Evolutionary conservation across 2,888 invertebrate species (phyloP).

Genomic region (Pyrochroa serraticornis): DNA sequence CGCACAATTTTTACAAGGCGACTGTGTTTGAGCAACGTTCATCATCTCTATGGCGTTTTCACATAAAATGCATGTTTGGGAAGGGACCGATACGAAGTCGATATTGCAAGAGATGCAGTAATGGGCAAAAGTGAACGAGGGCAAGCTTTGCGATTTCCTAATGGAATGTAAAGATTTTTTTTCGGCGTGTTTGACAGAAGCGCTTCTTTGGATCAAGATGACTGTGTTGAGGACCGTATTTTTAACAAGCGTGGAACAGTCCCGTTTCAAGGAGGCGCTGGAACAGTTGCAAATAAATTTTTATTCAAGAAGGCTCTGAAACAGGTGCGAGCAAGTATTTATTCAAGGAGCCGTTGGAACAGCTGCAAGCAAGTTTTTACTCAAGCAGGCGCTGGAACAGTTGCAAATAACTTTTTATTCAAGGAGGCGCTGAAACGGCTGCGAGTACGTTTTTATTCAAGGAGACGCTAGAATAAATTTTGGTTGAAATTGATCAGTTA

Average conservation of each 20-base stretch:
- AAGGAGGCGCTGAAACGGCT: conserved; percentile 21
- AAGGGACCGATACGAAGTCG: conserved; percentile 28
- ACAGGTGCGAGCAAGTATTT: conserved; percentile 16
- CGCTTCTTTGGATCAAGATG: conserved; percentile 35
- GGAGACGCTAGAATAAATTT: no score
- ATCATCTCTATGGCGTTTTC: conserved; percentile 48
- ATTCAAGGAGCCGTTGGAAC: conserved; percentile 25
- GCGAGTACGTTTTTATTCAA: conserved; percentile 13
- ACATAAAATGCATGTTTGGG: conserved; percentile 49
- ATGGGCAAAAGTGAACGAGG: conserved; percentile 29
- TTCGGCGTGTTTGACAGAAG: conserved; percentile 19
- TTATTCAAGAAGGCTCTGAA: no score
- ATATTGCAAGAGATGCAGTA: conserved; percentile 39
- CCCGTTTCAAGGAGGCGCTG: conserved; percentile 29
- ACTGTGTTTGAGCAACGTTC: conserved; percentile 48
- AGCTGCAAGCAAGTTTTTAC: conserved; percentile 11
- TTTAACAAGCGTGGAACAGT: conserved; percentile 47
- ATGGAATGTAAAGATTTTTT: background rate
- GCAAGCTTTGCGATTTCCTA: conserved; percentile 35
- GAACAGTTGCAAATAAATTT: conserved; percentile 9
- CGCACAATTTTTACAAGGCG: conserved; percentile 55
- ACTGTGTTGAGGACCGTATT: conserved; percentile 43
- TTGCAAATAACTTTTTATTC: conserved; percentile 21
- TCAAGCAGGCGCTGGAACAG: no score
- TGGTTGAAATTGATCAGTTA: no score